Evolutionary conservation across 2,888 invertebrate genomes (phyloP).

Genomic region (Tortricodes alternella): DNA sequence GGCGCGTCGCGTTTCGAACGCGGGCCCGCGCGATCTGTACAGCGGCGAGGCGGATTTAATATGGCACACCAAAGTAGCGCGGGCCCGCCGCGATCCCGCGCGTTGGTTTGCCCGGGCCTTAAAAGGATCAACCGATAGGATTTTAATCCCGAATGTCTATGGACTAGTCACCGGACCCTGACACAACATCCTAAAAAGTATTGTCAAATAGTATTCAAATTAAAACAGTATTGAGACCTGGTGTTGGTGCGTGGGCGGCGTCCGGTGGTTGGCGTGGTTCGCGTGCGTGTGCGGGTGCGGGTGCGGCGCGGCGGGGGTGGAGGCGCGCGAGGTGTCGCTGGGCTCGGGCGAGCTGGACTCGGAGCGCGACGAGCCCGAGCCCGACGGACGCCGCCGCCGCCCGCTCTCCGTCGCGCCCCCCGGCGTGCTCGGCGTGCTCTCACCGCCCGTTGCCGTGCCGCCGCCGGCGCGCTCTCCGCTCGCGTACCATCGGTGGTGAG

Average conservation of each 20-base stretch:
- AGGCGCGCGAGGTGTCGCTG: constrained; percentile 83
- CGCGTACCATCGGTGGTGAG: constrained; percentile 75
- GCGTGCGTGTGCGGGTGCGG: constrained; percentile 53
- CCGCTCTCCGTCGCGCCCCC: constrained; percentile 71
- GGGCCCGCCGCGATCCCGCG: too few species aligned
- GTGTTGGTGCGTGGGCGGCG: constrained; percentile 54
- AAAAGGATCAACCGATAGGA: too few species aligned
- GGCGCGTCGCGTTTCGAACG: too few species aligned
- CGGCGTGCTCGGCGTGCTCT: constrained; percentile 72
- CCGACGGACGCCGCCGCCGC: constrained; percentile 78
- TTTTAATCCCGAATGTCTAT: too few species aligned
- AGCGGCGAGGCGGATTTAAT: too few species aligned
- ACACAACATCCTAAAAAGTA: too few species aligned
- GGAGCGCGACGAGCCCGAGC: constrained; percentile 78
- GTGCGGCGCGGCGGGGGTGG: constrained; percentile 79
- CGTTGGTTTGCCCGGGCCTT: too few species aligned
- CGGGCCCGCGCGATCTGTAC: too few species aligned
- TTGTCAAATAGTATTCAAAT: too few species aligned
- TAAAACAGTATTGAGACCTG: constrained; percentile 53
- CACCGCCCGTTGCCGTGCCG: constrained; percentile 52
- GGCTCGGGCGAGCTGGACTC: constrained; percentile 83
- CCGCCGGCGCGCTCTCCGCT: constrained; percentile 53
- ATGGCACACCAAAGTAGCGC: too few species aligned
- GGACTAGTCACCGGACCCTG: too few species aligned
- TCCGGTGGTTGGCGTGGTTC: constrained; percentile 55